These are phyloP conservation scores for Sylvietta virens DNA, from an alignment of 2,113 vertebrate genomes.

Conservation along the genomic window DNA sequence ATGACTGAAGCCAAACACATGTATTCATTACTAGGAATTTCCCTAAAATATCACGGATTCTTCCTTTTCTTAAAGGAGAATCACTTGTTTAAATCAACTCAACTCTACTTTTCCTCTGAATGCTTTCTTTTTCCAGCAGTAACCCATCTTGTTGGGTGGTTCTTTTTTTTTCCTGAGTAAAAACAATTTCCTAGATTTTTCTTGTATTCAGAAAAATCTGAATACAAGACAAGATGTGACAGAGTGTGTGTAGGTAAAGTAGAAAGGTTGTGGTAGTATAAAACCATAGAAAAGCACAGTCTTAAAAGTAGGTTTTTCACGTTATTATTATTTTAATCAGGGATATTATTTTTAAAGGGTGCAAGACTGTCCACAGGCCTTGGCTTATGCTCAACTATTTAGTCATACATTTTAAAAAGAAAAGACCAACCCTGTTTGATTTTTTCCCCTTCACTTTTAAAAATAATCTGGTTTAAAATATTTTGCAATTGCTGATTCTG, in stretches of 20 bases:
- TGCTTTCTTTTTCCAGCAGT: background rate
- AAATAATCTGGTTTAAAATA: background rate
- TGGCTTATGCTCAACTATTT: background rate
- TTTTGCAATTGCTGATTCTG: background rate
- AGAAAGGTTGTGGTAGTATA: background rate
- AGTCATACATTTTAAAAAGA: background rate
- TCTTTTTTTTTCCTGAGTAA: background rate
- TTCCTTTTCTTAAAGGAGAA: slow-evolving; percentile 22
- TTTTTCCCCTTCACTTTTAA: background rate
- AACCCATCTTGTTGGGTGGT: background rate
- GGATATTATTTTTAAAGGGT: background rate
- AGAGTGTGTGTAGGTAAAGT: background rate
- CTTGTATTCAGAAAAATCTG: too few relatives aligned
- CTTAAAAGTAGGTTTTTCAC: background rate
- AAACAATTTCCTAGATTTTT: background rate
- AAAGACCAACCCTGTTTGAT: background rate
- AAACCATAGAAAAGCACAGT: background rate
- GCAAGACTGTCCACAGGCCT: background rate
- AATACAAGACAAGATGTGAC: too few relatives aligned
- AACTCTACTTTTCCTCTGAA: background rate
- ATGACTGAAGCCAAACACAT: background rate
- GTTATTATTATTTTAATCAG: background rate
- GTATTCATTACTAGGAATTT: background rate
- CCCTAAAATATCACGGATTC: background rate
- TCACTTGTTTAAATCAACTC: background rate